These are phyloP conservation scores for Lepetodrilus schrolli DNA, from an alignment of 2,888 invertebrate genomes.

Conservation along the genomic window DNA sequence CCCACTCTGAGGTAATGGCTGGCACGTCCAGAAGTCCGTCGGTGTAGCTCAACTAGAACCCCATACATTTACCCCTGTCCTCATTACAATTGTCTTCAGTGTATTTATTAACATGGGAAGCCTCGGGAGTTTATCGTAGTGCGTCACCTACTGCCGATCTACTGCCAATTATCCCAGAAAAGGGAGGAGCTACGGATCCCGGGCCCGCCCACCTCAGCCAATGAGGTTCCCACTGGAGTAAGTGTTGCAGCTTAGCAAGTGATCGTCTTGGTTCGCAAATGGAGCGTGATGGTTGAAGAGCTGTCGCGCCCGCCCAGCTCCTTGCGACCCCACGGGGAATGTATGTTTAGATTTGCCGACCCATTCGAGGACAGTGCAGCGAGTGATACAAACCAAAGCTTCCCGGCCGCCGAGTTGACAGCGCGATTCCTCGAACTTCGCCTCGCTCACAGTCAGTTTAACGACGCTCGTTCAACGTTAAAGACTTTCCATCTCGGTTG, in stretches of 20 bases:
- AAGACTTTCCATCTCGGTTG: no score
- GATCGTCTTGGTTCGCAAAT: background rate
- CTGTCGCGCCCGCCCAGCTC: conserved; percentile 4
- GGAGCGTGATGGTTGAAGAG: conserved; percentile 23
- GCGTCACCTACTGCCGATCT: conserved; percentile 8
- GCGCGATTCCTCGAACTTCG: background rate
- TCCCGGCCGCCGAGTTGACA: background rate
- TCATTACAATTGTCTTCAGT: conserved; percentile 39
- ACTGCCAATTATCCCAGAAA: conserved; percentile 23
- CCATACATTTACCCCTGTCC: conserved; percentile 19
- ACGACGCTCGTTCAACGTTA: no score
- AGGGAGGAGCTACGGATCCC: conserved; percentile 4
- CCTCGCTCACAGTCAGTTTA: background rate
- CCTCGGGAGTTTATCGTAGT: conserved; percentile 25
- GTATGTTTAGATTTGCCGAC: conserved; percentile 22
- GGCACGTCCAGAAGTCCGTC: background rate
- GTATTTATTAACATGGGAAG: conserved; percentile 33
- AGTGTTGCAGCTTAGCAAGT: background rate
- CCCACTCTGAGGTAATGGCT: background rate
- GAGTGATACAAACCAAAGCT: background rate
- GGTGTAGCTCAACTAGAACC: background rate
- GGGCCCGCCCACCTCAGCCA: background rate
- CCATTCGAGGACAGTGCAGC: conserved; percentile 18
- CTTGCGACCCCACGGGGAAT: conserved; percentile 13
- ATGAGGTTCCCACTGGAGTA: background rate